Evolutionary conservation across 1,140 invertebrate genomes (phyloP).

Genomic region (Eueides isabella): DNA sequence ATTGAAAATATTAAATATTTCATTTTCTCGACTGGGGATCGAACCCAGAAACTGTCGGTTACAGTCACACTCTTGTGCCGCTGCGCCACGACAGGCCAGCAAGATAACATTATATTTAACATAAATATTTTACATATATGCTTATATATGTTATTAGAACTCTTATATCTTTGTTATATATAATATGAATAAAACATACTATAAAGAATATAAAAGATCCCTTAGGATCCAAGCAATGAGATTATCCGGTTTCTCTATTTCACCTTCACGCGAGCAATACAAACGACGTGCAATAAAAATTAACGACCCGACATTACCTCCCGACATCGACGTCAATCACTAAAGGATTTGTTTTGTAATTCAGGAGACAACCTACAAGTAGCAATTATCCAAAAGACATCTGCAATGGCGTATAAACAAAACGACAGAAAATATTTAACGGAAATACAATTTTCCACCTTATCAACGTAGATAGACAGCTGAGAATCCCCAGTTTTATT

Average conservation of each 20-base stretch:
- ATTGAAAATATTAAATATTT: no score
- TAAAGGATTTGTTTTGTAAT: constrained; percentile 76
- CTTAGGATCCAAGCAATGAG: neutral
- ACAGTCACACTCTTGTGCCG: no score
- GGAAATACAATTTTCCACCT: constrained; percentile 40
- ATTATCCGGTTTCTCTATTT: constrained; percentile 8
- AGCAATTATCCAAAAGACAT: constrained; percentile 77
- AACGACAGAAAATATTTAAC: constrained; percentile 34
- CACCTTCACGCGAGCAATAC: constrained; percentile 22
- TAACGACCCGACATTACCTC: constrained; percentile 51
- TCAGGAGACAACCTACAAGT: constrained; percentile 76
- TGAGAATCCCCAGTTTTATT: neutral
- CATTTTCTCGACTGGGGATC: no score
- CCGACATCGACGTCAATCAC: constrained; percentile 67
- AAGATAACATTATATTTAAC: no score
- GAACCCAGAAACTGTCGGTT: no score
- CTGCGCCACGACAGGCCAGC: no score
- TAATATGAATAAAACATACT: neutral
- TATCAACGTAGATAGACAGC: neutral
- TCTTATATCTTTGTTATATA: no score
- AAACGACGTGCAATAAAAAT: constrained; percentile 64
- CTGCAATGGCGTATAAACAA: constrained; percentile 40
- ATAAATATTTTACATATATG: no score
- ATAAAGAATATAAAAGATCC: neutral
- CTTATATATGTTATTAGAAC: no score